Percentiles rank a stretch among this genome's conserved stretches.
Evolutionary conservation across 2,888 invertebrate genomes (phyloP).

Genomic region (Hermodice carunculata): DNA sequence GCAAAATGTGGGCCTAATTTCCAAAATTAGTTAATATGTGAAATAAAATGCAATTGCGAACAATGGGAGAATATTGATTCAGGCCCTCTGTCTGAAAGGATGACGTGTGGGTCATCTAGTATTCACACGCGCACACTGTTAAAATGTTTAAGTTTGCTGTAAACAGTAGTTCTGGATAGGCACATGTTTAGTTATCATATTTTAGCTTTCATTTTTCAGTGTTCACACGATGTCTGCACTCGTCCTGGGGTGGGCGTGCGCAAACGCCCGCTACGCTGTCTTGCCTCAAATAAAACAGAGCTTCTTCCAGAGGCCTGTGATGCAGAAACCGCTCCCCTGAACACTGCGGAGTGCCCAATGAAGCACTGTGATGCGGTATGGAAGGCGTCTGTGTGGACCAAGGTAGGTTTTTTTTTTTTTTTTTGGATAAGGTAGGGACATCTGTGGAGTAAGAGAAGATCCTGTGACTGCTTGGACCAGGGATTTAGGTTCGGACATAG

Average conservation of each 20-base stretch:
- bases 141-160: background rate
- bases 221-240: constrained; percentile 20
- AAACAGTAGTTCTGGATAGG: background rate
- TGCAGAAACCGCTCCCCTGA: constrained; percentile 35
- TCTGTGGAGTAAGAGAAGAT: background rate
- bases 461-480: background rate
- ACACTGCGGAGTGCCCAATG: constrained; percentile 50
- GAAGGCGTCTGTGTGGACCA: constrained; percentile 60
- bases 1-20: too few relatives aligned
- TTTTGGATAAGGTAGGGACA: background rate
- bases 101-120: too few relatives aligned
- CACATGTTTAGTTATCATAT: background rate
- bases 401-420: constrained; percentile 43
- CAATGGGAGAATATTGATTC: too few relatives aligned
- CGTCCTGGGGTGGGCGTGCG: constrained; percentile 22
- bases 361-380: constrained; percentile 53
- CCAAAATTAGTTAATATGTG: too few relatives aligned
- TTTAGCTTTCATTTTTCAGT: constrained; percentile 12
- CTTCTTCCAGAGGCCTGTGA: constrained; percentile 4
- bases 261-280: constrained; percentile 27
- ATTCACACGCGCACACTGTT: background rate
- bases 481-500: background rate
- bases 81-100: too few relatives aligned
- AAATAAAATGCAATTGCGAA: too few relatives aligned
- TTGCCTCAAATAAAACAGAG: constrained; percentile 16